Evolutionary conservation across 2,888 invertebrate species (phyloP).

Genomic region (Leucophora obtusa): DNA sequence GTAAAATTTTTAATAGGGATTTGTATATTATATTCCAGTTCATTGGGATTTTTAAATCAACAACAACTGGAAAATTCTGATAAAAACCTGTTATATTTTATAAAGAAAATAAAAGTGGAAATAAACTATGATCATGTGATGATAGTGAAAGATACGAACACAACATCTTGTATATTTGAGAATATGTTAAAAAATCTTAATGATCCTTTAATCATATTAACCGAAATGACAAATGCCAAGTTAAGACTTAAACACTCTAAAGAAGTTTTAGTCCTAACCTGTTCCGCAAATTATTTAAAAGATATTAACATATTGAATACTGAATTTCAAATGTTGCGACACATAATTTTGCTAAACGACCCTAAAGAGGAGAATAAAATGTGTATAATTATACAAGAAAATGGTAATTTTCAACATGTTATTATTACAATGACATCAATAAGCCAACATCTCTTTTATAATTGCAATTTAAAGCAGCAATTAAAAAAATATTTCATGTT

Average conservation of each 20-base stretch:
- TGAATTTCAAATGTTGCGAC: conserved; percentile 31
- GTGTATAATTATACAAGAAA: conserved; percentile 13
- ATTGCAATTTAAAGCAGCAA: background rate
- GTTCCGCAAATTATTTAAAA: conserved; percentile 32
- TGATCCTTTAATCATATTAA: conserved; percentile 24
- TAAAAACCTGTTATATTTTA: background rate
- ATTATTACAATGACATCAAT: background rate
- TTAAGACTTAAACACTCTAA: conserved; percentile 6
- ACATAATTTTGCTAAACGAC: conserved; percentile 15
- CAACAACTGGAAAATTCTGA: background rate
- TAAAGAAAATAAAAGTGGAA: conserved; percentile 8
- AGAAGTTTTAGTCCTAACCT: conserved; percentile 22
- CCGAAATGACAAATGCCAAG: background rate
- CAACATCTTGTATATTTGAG: conserved; percentile 21
- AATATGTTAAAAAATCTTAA: background rate
- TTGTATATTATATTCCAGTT: background rate
- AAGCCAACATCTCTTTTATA: background rate
- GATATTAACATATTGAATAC: conserved; percentile 1
- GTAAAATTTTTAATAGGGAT: background rate
- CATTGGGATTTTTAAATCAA: background rate
- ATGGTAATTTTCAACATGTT: background rate
- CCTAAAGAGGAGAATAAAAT: background rate
- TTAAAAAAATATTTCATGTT: background rate
- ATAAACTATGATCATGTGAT: conserved; percentile 27
- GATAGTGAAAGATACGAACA: background rate